Evolutionary conservation across 2,888 invertebrate genomes (phyloP).

Genomic region (Pantelozetes paolii): DNA sequence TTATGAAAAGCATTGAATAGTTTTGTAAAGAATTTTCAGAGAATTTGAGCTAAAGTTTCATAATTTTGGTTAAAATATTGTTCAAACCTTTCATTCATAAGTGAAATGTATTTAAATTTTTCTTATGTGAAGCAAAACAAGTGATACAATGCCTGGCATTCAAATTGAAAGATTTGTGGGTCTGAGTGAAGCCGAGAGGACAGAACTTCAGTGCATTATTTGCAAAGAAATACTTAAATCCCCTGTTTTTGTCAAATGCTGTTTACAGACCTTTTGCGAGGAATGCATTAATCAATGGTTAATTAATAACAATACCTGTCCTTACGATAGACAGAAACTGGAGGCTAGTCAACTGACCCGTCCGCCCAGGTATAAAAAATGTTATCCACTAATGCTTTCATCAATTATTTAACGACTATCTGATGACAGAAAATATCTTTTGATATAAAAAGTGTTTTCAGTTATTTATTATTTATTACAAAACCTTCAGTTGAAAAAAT

Average conservation of each 20-base stretch:
- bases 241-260: constrained; percentile 15
- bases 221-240: background rate
- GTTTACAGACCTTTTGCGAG: constrained; percentile 8
- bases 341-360: background rate
- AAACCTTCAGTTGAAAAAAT: no score
- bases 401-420: no score
- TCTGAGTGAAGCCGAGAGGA: background rate
- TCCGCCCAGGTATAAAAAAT: constrained; percentile 23
- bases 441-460: no score
- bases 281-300: constrained; percentile 11
- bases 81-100: background rate
- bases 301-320: constrained; percentile 7
- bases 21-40: background rate
- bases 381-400: no score
- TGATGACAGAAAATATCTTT: no score
- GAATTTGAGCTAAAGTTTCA: background rate
- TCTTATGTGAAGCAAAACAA: background rate
- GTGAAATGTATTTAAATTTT: background rate
- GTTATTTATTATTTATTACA: no score
- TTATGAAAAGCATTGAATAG: no score
- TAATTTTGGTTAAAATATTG: background rate
- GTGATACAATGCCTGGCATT: constrained; percentile 7
- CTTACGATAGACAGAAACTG: background rate
- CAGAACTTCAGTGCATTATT: constrained; percentile 5
- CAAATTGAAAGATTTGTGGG: background rate